Base-by-base conservation (phyloP, 23 tunicate species). In the Trididemnum nubilum region DNA sequence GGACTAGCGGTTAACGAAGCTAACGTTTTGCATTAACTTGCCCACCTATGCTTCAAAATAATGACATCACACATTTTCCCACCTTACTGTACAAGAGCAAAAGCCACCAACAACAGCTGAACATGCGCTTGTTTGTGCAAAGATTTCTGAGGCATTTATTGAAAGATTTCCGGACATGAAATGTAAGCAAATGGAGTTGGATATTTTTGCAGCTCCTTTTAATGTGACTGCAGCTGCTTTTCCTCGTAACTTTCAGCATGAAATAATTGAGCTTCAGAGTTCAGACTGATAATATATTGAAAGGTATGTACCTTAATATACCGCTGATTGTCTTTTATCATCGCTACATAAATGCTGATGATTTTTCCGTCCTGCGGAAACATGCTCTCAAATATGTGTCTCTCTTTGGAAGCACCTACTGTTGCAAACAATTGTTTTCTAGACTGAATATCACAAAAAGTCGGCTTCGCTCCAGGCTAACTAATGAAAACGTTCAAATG, bases 51-150 rank as follows among this genome's bases (percentile, higher is more conserved):
- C 78, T 85, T 65, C 49, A 86, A 86, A 71, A 79, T 61, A 80
- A 72, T 36, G 58, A 86, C 80, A 69, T 73, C 80, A 36, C 85
- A 71, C 90, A 86, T 67, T 86, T 86, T 49, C 90, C 90, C 18
- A 61, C 90, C 80, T 80, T 86, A n/a, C n/a, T n/a, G n/a, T n/a
- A 36, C 80, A 86, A 80, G 80, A 86, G 34, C 90, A 86, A 52
- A 86, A 86, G 35, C 85, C 85, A 33, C 51, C 90, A 80, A 69
- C 90, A 27, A 69, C 80, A 69, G 73, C 90, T 28, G 35, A 86
- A 86, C 80, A 80, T 80, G 90, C 90, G n/a, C 73, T 25, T 71
- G 90, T 52, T 67, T 80, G 80, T 86, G 72, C 32, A 81, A 85
- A 66, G 38, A 44, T 85, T 65, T 36, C 67, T 77, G 89, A 64